Percentiles rank a stretch among this genome's conserved stretches.
These are phyloP conservation scores for Prenolepis imparis DNA, from an alignment of 2,888 invertebrate genomes.

Conservation along the genomic window DNA sequence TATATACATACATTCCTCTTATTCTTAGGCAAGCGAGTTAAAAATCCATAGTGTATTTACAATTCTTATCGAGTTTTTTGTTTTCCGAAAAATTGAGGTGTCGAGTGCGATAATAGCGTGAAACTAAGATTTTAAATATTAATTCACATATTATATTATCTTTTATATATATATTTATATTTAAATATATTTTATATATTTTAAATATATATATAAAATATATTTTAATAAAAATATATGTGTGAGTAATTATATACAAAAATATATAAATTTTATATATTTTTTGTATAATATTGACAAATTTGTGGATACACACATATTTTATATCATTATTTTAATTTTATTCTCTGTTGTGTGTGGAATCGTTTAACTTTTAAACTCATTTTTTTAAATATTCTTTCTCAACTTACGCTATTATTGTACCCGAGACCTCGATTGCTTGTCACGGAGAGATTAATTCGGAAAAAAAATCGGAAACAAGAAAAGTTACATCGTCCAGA, in stretches of 20 bases:
- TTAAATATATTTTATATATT: neutral
- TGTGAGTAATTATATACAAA: neutral
- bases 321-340: neutral
- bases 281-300: neutral
- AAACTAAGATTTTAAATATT: neutral
- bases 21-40: constrained; percentile 33
- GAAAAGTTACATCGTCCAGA: constrained; percentile 41
- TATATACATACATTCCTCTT: constrained; percentile 54
- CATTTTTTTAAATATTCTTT: neutral
- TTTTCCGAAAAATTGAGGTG: neutral
- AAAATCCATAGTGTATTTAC: constrained; percentile 49
- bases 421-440: constrained; percentile 2
- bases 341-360: neutral
- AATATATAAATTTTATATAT: too few species aligned
- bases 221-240: neutral
- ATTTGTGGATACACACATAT: neutral
- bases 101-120: neutral
- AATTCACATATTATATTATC: neutral
- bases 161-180: neutral
- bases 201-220: neutral
- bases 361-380: constrained; percentile 11
- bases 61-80: constrained; percentile 7
- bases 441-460: constrained; percentile 22
- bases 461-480: constrained; percentile 4
- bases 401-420: neutral